phyloP scores from a whole-genome alignment of 1,140 invertebrate species.

The Ips nitidus region DNA sequence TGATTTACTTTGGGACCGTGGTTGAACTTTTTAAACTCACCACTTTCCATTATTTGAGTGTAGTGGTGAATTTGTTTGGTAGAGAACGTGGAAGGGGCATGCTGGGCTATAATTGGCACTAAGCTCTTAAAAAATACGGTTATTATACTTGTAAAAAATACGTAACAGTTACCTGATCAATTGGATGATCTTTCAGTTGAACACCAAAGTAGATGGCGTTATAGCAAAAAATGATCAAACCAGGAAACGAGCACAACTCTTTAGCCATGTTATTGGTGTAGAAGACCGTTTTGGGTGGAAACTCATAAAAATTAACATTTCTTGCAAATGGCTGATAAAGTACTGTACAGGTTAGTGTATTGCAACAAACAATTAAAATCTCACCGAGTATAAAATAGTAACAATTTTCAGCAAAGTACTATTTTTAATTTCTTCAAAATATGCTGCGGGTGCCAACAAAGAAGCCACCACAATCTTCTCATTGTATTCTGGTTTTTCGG shows the following conservation, averaged over 20 bases:
- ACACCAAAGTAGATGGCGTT: conserved; percentile 14
- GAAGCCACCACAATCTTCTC: conserved; percentile 56
- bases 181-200: conserved; percentile 11
- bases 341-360: neutral
- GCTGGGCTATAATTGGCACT: conserved; percentile 1
- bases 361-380: neutral
- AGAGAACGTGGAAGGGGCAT: conserved; percentile 8
- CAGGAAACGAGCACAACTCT: conserved; percentile 7
- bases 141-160: neutral
- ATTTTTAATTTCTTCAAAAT: conserved; percentile 41
- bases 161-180: conserved; percentile 4
- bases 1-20: conserved; percentile 57
- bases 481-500: conserved; percentile 57
- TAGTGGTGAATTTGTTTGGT: conserved; percentile 25
- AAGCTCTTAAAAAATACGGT: neutral
- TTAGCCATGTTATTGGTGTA: conserved; percentile 1
- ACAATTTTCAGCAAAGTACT: neutral
- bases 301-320: conserved; percentile 9
- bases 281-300: conserved; percentile 3
- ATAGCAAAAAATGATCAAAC: conserved; percentile 5
- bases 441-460: conserved; percentile 61
- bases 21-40: conserved; percentile 57
- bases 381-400: conserved; percentile 7
- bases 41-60: conserved; percentile 13
- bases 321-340: conserved; percentile 2